Evolutionary conservation across 1,140 invertebrate genomes (phyloP).

Genomic region (Habropoda laboriosa): DNA sequence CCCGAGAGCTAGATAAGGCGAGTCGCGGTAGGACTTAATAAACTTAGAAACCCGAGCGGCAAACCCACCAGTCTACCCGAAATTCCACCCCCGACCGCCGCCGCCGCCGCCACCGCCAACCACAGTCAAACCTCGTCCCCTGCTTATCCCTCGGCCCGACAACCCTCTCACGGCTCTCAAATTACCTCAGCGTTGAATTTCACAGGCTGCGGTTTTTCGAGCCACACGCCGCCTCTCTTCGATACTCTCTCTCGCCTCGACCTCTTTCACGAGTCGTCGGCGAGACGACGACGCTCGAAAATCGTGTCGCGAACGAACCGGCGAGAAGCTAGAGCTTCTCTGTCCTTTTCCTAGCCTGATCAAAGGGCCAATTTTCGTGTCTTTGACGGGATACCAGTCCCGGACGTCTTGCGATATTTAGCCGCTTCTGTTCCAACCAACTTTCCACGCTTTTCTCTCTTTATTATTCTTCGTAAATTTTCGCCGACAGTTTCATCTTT

Average conservation of each 20-base stretch:
- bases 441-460: no score
- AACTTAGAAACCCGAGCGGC: conserved; percentile 69
- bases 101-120: conserved; percentile 39
- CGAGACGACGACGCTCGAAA: conserved; percentile 48
- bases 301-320: conserved; percentile 32
- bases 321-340: no score
- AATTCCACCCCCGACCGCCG: conserved; percentile 55
- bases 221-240: conserved; percentile 32
- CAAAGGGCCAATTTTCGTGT: conserved; percentile 35
- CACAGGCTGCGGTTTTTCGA: conserved; percentile 60
- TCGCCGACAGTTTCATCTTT: no score
- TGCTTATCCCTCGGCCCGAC: conserved; percentile 50
- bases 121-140: conserved; percentile 44
- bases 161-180: conserved; percentile 67
- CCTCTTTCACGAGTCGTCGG: conserved; percentile 24
- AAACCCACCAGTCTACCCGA: conserved; percentile 53
- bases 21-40: conserved; percentile 74
- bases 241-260: conserved; percentile 36
- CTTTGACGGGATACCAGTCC: conserved; percentile 7
- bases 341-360: conserved; percentile 2
- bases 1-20: conserved; percentile 67
- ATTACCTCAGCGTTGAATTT: conserved; percentile 66
- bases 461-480: no score
- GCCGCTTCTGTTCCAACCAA: not conserved
- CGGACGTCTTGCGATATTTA: not conserved